Evolutionary conservation across 2,888 invertebrate genomes (phyloP).

Genomic region (Epistrophe eligans): DNA sequence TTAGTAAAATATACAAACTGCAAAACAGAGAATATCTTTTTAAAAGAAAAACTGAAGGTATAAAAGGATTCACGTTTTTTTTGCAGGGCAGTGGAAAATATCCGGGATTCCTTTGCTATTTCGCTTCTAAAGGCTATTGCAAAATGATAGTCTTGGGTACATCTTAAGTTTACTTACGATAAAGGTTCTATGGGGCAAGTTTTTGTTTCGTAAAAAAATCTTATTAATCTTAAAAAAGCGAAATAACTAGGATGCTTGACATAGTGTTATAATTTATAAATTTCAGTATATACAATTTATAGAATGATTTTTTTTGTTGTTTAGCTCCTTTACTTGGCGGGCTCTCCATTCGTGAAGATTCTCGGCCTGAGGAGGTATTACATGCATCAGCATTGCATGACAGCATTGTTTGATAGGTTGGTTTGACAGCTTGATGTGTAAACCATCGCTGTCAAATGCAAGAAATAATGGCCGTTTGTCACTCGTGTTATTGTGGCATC

Average conservation of each 20-base stretch:
- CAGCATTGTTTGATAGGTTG: too few species aligned
- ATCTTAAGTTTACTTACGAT: conserved; percentile 2
- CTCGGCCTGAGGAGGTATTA: too few species aligned
- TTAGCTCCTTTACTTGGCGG: too few species aligned
- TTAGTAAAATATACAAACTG: conserved; percentile 28
- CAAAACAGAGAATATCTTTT: conserved; percentile 34
- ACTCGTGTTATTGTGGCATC: too few species aligned
- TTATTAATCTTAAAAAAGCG: not conserved
- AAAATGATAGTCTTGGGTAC: conserved; percentile 21
- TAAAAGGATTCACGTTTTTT: conserved; percentile 21
- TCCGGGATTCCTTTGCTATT: conserved; percentile 22
- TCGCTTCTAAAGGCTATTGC: conserved; percentile 11
- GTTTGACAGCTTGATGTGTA: too few species aligned
- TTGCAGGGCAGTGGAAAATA: conserved; percentile 13
- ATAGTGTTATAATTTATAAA: too few species aligned
- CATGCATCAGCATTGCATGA: too few species aligned
- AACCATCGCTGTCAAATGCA: too few species aligned
- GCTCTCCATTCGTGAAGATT: too few species aligned
- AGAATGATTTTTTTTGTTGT: too few species aligned
- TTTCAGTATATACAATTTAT: too few species aligned
- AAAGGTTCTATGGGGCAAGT: not conserved
- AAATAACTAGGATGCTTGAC: not conserved
- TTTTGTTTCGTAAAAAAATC: not conserved
- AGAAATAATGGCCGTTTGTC: too few species aligned
- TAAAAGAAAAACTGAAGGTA: conserved; percentile 16